Evolutionary conservation across 1,140 invertebrate genomes (phyloP).

Genomic region (Drosophila parvula): DNA sequence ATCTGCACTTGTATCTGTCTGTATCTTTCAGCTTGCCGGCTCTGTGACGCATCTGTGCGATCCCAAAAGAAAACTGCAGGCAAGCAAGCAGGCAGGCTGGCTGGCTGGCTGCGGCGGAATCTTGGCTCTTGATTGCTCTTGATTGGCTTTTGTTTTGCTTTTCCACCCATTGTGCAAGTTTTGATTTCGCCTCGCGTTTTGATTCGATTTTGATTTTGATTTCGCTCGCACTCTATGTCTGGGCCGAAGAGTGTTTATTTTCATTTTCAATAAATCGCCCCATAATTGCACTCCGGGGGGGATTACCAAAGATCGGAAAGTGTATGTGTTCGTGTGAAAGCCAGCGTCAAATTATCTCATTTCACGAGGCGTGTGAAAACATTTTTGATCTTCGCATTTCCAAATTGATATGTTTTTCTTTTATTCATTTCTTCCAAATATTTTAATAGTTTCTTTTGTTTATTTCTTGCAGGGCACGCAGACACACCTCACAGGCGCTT

Average conservation of each 20-base stretch:
- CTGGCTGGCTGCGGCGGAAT: conserved; percentile 1
- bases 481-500: conserved; percentile 37
- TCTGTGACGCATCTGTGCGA: conserved; percentile 59
- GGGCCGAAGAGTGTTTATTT: conserved; percentile 47
- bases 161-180: conserved; percentile 37
- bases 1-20: conserved; percentile 12
- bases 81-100: not conserved
- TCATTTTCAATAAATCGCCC: conserved; percentile 65
- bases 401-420: conserved; percentile 51
- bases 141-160: conserved; percentile 57
- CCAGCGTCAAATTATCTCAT: conserved; percentile 45
- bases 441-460: conserved; percentile 62
- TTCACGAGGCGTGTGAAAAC: conserved; percentile 65
- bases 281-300: conserved; percentile 60
- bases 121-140: conserved; percentile 58
- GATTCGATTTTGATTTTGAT: conserved; percentile 41
- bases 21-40: conserved; percentile 17
- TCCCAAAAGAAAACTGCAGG: conserved; percentile 35
- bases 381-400: conserved; percentile 59
- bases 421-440: conserved; percentile 34
- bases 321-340: conserved; percentile 54
- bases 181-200: conserved; percentile 40
- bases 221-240: conserved; percentile 31
- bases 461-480: conserved; percentile 49
- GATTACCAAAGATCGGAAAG: conserved; percentile 38